Base-by-base conservation (phyloP, 2,797 vertebrate genomes). In the Danio albolineatus region DNA sequence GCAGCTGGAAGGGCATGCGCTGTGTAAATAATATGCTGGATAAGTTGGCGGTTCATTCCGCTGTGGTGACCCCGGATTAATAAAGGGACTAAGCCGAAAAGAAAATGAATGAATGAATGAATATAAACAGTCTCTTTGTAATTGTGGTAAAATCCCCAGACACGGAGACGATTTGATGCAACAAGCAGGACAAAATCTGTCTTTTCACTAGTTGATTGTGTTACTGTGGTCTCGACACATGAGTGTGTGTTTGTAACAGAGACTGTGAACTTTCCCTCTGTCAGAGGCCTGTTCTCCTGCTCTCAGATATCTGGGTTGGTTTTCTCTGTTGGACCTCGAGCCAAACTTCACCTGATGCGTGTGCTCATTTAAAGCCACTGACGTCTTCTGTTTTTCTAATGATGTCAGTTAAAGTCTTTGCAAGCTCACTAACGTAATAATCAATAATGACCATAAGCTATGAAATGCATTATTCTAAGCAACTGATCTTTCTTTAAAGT, bases 271-370 rank as follows among this genome's bases (percentile, higher is more conserved):
- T 76, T 64, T 76, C 73, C 36, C 73, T 64, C 13, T 2, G 48
- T 75, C 60, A 64, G 46, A 12, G 12, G 12, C 38, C 60, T 53
- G 1, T 6, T 71, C 67, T 17, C 41, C 36, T 38, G 28, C 16
- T 53, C 73, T 75, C 57, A 43, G n/a, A n/a, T 75, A 53, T 43
- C 73, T 75, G 17, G 28, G 53, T 75, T 21, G 36, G 12, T 53
- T 53, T 64, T 51, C 6, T 9, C 9, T 21, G 53, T 44, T 1
- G 69, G 44, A 49, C 64, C 44, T 5, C 1, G 0, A n/a, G 46
- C 65, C 69, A 56, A 16, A 57, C 38, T 44, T 44, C 17, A 56
- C 38, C 69, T 16, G 69, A 8, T 17, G 16, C 28, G 39, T 14
- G 10, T 61, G 57, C 28, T 19, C 12, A 12, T 1, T 17, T 1